A percentile compares a stretch with the other conserved stretches of the same genome.
Evolutionary conservation across 2,888 invertebrate species (phyloP).

Genomic region (Caenorhabditis uteleia): DNA sequence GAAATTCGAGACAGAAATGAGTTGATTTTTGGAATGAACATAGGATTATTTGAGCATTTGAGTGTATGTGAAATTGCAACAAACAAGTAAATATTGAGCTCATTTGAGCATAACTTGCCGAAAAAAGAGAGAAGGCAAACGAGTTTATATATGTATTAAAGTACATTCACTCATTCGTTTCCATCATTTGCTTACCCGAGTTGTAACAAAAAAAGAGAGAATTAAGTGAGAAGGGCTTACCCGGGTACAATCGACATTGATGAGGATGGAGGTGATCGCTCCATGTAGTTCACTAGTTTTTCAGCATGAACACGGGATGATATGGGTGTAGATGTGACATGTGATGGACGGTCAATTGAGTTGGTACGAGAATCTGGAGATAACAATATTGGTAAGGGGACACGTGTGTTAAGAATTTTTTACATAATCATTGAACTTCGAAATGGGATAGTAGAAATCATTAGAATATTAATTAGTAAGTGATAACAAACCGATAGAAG

Average conservation of each 20-base stretch:
- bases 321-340: conserved; percentile 24
- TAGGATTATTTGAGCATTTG: no score
- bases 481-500: conserved; percentile 14
- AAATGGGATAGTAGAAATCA: neutral
- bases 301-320: conserved; percentile 38
- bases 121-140: no score
- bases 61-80: no score
- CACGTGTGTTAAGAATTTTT: neutral
- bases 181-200: neutral
- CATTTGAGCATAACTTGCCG: no score
- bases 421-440: no score
- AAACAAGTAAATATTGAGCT: no score
- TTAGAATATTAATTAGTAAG: neutral
- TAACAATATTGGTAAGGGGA: neutral
- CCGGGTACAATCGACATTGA: conserved; percentile 31
- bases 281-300: conserved; percentile 40
- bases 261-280: conserved; percentile 29
- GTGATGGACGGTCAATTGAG: conserved; percentile 12
- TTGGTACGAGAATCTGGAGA: conserved; percentile 4
- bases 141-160: no score
- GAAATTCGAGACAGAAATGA: conserved; percentile 4
- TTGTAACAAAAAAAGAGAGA: neutral
- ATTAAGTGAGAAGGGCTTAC: conserved; percentile 9
- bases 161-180: no score
- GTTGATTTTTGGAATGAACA: no score